Base-by-base conservation (phyloP, 1,140 invertebrate species). In the Drosophila tropicalis region DNA sequence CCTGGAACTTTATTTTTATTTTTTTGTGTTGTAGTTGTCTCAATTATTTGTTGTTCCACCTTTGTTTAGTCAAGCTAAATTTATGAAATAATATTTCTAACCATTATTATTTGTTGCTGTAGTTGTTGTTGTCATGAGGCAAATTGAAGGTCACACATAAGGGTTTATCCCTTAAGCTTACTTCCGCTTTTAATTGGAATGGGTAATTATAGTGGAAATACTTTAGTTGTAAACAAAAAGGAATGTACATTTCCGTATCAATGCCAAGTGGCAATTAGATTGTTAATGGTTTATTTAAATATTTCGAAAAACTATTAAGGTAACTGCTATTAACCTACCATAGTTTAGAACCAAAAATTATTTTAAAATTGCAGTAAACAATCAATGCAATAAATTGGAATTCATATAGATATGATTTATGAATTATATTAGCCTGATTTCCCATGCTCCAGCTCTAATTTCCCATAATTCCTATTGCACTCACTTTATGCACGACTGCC, bases 1-100 rank as follows among this genome's bases (percentile, higher is more conserved):
- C 40, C 10, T 44, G 15, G 15, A 41, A 41, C 56, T n/a, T 40
- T 12, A 56, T 25, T 44, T 66, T 63, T 66, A 36, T 65, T 64
- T 9, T 62, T 70, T 40, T 63, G 40, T 39, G n/a, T 44, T 75
- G 67, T 75, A 86, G 86, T 81, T 78, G 39, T 78, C 34, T 66
- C 29, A 65, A 79, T 85, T 63, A 86, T 62, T 72, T 69, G 70
- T 62, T 44, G 15, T 34, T 72, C 65, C 65, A 56, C 57, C 56
- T 56, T 55, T 66, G 41, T 64, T 65, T 54, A 65, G 51, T 65
- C 65, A 9, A 41, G 10, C 25, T 22, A 56, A 79, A 65, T 79
- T 75, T 62, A 51, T 63, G 40, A 68, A 67, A 78, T 63, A 70
- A 66, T 47, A 55, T 36, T 66, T 57, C 12, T 54, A 41, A 1